Percentiles rank a stretch among this genome's conserved stretches.
These are phyloP conservation scores for Elachura formosa DNA, from an alignment of 2,113 vertebrate genomes.

Conservation along the genomic window DNA sequence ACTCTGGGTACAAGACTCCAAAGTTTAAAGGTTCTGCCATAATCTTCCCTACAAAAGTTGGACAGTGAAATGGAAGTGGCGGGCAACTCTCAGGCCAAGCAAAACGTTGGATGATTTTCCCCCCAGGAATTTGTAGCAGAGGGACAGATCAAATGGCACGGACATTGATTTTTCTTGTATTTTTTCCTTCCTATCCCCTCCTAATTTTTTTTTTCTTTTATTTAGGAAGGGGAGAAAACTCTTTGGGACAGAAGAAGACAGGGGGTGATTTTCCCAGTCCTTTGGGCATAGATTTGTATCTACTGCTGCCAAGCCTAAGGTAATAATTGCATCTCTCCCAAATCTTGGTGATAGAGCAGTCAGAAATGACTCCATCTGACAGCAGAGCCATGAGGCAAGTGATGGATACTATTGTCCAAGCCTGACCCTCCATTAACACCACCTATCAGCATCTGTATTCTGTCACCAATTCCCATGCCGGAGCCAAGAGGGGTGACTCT, in stretches of 20 bases:
- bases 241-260: not conserved
- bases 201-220: not conserved
- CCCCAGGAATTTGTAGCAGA: not conserved
- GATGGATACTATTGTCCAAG: slow-evolving; percentile 90
- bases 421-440: slow-evolving; percentile 92
- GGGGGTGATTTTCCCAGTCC: not conserved
- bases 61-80: not conserved
- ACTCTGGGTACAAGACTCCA: not conserved
- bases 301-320: slow-evolving; percentile 75
- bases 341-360: slow-evolving; percentile 81
- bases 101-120: not conserved
- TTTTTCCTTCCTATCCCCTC: fast-evolving
- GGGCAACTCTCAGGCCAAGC: not conserved
- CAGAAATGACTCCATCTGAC: slow-evolving; percentile 80
- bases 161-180: not conserved
- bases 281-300: slow-evolving; percentile 57
- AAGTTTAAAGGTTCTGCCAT: not conserved
- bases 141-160: not conserved
- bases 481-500: slow-evolving; percentile 80
- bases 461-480: slow-evolving; percentile 78
- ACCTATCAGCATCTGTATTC: slow-evolving; percentile 90
- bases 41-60: not conserved
- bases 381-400: slow-evolving; percentile 84
- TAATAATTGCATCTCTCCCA: slow-evolving; percentile 84
- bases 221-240: not conserved